Base-by-base conservation (phyloP, 2,113 vertebrate genomes). In the Onychostoma macrolepis region DNA sequence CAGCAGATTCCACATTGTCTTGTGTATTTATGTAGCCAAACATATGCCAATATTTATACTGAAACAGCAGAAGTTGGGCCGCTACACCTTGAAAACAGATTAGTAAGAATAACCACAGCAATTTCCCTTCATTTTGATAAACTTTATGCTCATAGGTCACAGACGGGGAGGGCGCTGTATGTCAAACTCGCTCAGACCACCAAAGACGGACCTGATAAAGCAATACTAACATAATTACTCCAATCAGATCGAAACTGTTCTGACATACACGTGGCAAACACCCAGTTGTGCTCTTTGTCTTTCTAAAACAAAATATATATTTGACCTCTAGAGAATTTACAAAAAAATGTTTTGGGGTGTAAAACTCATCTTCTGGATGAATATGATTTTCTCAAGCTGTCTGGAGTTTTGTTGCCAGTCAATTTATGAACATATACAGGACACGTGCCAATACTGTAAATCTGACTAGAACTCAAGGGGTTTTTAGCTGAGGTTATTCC, bases 111-210 rank as follows among this genome's bases (percentile, higher is more conserved):
- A 85, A 88, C 56, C 71, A 26, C 21, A n/a, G 77, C 87, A 33
- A 78, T 83, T 89, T 87, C 36, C 53, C 71, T 33, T 65, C 83
- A 85, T 88, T 88, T 87, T 77, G 80, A 84, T 89, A 87, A 89
- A 89, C 77, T 78, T 80, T 33, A 69, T 80, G 80, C 48, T 36
- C 63, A 41, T n/a, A 61, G 75, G 87, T 78, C 83, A 86, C 11
- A 38, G 17, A 80, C 19, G 5, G 6, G 24, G 74, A 78, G 36
- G 21, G 10, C 12, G 11, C 36, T 28, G 75, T 41, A 33, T 33
- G 21, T 5, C 21, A 61, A 71, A 63, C 26, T 38, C 71, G 8
- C n/a, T 61, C n/a, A 36, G 71, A 79, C 61, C 63, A 71, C 65
- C 84, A 65, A 75, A 43, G 36, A 24, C 8, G 41, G n/a, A 30